phyloP scores from a whole-genome alignment of 2,113 vertebrate species.

The rat (Rattus norvegicus) region DNA sequence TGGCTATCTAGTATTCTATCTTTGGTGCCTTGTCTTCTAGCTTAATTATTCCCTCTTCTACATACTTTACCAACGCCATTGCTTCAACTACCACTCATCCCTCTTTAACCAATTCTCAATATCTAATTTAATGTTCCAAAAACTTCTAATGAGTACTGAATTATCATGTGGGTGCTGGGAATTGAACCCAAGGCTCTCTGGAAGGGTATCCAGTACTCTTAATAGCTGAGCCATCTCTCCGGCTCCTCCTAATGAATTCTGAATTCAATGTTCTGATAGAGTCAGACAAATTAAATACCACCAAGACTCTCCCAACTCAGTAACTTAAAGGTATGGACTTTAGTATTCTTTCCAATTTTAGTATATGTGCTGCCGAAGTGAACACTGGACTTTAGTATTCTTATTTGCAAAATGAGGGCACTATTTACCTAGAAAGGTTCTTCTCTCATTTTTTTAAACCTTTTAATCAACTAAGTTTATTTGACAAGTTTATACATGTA shows the following conservation, averaged over 20 bases:
- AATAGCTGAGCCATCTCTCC: not conserved
- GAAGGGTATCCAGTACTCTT: not conserved
- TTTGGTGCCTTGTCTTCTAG: not conserved
- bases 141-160: conserved; percentile 1
- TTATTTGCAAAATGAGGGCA: not conserved
- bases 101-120: not conserved
- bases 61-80: not conserved
- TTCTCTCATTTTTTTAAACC: not conserved
- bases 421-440: not conserved
- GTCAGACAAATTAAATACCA: not conserved
- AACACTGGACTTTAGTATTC: too few relatives aligned
- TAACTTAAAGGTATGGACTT: conserved; percentile 29
- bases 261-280: not conserved
- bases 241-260: not conserved
- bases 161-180: not conserved
- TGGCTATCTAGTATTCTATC: not conserved
- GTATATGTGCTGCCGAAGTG: too few relatives aligned
- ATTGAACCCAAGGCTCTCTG: not conserved
- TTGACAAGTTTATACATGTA: not conserved
- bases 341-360: not conserved
- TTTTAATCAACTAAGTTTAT: not conserved
- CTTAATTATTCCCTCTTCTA: not conserved
- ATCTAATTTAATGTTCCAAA: conserved; percentile 29
- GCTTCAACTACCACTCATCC: not conserved
- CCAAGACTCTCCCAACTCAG: not conserved